Conservation (phyloP, 1,140 invertebrate genomes). For the Drosophila fuyamai region DNA sequence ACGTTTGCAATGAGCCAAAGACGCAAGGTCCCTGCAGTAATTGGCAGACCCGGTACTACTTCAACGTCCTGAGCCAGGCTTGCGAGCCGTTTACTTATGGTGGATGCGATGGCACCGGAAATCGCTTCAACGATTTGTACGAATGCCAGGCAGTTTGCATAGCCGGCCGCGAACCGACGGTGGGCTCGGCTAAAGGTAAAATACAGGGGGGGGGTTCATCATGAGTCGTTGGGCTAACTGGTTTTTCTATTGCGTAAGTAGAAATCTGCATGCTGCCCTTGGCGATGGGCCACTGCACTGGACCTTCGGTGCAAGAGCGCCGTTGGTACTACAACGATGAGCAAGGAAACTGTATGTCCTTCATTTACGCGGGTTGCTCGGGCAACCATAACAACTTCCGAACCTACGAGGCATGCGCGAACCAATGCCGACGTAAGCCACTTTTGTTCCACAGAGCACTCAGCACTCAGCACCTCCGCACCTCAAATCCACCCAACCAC, state of each 20-base stretch:
- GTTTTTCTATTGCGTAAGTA: slow-evolving; percentile 67
- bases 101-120: slow-evolving; percentile 94
- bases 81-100: slow-evolving; percentile 92
- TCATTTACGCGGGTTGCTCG: slow-evolving; percentile 92
- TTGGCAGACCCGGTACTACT: slow-evolving; percentile 89
- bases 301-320: slow-evolving; percentile 86
- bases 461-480: slow-evolving; percentile 23
- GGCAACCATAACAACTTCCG: slow-evolving; percentile 93
- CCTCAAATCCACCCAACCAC: slow-evolving; percentile 28
- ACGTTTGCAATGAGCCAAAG: slow-evolving; percentile 87
- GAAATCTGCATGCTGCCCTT: slow-evolving; percentile 89
- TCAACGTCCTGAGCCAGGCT: slow-evolving; percentile 85
- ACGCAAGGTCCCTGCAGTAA: slow-evolving; percentile 89
- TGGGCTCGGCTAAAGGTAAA: slow-evolving; percentile 67
- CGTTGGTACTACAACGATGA: slow-evolving; percentile 93
- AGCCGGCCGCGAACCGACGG: slow-evolving; percentile 66
- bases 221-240: slow-evolving; percentile 35
- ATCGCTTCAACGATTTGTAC: slow-evolving; percentile 90
- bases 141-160: slow-evolving; percentile 90
- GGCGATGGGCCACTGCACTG: slow-evolving; percentile 90
- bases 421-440: slow-evolving; percentile 86
- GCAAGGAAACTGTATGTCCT: slow-evolving; percentile 89
- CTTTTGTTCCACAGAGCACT: slow-evolving; percentile 33
- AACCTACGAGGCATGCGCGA: slow-evolving; percentile 89
- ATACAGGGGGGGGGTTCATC: background rate